A percentile compares a stretch with the other conserved stretches of the same genome.
Conservation (phyloP, 2,888 invertebrate species). For the Ophioninae sp. region DNA sequence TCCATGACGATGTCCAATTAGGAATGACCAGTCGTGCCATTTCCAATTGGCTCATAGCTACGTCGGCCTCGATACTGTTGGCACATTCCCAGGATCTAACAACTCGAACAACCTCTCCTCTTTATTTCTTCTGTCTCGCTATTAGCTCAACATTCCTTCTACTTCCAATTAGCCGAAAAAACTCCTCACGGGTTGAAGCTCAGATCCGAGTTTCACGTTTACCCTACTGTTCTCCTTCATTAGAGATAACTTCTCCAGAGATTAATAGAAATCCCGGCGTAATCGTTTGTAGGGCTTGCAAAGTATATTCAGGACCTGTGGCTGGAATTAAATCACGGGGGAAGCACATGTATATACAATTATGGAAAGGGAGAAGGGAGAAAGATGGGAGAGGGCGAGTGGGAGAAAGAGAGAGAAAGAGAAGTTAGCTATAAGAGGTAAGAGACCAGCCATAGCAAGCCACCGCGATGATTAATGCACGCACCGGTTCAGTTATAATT, state of each 20-base stretch:
- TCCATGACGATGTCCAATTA: slow-evolving; percentile 70
- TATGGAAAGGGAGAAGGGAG: not conserved
- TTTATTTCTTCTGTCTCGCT: not conserved
- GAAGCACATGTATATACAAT: not conserved
- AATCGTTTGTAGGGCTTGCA: slow-evolving; percentile 20
- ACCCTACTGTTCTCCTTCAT: not conserved
- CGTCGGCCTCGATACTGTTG: slow-evolving; percentile 15
- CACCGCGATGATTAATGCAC: slow-evolving; percentile 69
- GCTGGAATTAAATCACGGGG: slow-evolving; percentile 45
- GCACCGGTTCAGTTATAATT: slow-evolving; percentile 69
- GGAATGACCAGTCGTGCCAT: slow-evolving; percentile 68
- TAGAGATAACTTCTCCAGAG: not conserved
- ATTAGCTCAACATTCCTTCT: not conserved
- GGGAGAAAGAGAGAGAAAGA: not conserved
- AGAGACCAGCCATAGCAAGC: not conserved
- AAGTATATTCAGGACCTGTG: slow-evolving; percentile 10
- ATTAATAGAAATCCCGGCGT: slow-evolving; percentile 21
- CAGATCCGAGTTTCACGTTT: not conserved
- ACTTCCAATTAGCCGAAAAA: not conserved
- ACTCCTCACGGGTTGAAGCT: not conserved
- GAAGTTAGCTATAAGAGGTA: not conserved
- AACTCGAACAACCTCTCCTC: slow-evolving; percentile 1
- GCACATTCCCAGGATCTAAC: slow-evolving; percentile 17
- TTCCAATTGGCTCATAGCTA: slow-evolving; percentile 57
- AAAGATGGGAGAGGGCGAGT: not conserved